Conservation (phyloP, 2,797 vertebrate genomes). For the Sebastes steindachneri region DNA sequence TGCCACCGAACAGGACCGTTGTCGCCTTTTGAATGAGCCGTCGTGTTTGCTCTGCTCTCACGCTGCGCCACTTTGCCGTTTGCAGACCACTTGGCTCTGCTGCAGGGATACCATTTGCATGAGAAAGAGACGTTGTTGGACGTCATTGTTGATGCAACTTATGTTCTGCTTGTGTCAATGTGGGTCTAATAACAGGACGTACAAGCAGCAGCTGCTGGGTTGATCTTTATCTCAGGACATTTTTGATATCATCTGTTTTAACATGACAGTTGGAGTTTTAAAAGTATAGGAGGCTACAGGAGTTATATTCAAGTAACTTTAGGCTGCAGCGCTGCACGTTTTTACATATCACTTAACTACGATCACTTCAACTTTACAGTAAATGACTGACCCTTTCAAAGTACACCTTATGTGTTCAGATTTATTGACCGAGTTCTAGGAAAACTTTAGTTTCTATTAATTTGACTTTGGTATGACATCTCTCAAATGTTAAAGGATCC, state of each 20-base stretch:
- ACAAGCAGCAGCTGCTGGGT: not conserved
- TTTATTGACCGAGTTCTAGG: not conserved
- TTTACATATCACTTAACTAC: not conserved
- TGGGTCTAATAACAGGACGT: not conserved
- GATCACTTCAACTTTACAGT: not conserved
- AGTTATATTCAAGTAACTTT: rapidly evolving
- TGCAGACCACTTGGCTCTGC: constrained; percentile 27
- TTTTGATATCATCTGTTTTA: not conserved
- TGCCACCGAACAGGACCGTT: not conserved
- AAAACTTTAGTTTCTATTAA: not conserved
- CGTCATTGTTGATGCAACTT: not conserved
- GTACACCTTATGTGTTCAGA: not conserved
- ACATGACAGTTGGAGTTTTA: no score
- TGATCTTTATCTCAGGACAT: not conserved
- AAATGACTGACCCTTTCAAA: no score
- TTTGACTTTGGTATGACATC: rapidly evolving
- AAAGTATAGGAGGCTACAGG: not conserved
- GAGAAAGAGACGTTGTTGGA: not conserved
- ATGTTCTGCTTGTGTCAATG: not conserved
- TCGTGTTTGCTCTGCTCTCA: constrained; percentile 46
- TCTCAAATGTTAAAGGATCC: not conserved
- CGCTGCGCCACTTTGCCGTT: constrained; percentile 27
- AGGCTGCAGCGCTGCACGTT: not conserved
- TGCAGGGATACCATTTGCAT: not conserved
- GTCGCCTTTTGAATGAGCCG: constrained; percentile 27